Base-by-base conservation (phyloP, 2,888 invertebrate genomes). In the Andrena hattorfiana region DNA sequence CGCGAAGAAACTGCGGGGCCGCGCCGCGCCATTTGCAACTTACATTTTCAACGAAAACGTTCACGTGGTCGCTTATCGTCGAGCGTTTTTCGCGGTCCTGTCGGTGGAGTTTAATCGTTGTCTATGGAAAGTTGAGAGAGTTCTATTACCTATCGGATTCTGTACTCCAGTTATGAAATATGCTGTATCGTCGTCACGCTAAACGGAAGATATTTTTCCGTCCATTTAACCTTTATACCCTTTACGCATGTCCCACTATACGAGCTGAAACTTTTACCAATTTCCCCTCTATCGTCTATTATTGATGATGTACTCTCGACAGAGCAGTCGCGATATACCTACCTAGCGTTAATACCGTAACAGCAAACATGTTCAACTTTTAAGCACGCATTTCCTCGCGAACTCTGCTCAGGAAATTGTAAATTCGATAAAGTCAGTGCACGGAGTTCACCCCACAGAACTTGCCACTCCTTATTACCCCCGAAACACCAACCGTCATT, bases 401-500 rank as follows among this genome's bases (percentile, higher is more conserved):
- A 60, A 66, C 49, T 77, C 20, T 1, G 7, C 5, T 13, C 23
- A 10, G 30, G 28, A 32, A 26, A 73, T 60, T 10, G 64, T 35
- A 63, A 63, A 54, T 56, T 10, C 26, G 13, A 16, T 1, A 8
- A 42, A 42, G 62, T 59, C 30, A 23, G 56, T 28, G 20, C 20
- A 2, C 4, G 23, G 48, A 54, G 23, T n/a, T 49, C 23, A 10
- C 28, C 30, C 10, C 23, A 2, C 6, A 23, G 26, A 70, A 30
- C 16, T 66, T 49, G 10, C 60, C 30, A 10, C 30, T 6, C 48
- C 51, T 70, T 70, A 60, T 64, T 49, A 62, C 4, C 67, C 48
- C n/a, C 10, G 59, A 3, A 7, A 67, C 71, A 77, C 71, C 48
- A 62, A 67, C 60, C 62, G 51, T 35, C 16, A n/a, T 51, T 28